Conservation (phyloP, 2,888 invertebrate genomes). For the Papilio demoleus region DNA sequence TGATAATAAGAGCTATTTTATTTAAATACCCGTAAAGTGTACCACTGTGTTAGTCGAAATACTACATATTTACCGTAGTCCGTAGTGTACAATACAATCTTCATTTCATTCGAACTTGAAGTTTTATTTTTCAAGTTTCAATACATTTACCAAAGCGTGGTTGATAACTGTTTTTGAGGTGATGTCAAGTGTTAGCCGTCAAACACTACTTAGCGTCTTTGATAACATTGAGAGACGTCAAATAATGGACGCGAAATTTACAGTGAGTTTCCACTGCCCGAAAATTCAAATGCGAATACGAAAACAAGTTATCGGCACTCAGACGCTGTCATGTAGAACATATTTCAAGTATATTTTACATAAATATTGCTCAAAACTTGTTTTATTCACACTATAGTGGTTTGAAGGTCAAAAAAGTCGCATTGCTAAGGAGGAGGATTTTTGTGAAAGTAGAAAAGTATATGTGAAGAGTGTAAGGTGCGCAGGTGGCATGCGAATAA, state of each 20-base stretch:
- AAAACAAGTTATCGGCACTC: no score
- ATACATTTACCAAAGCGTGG: not conserved
- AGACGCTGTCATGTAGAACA: no score
- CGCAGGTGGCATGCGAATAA: slow-evolving; percentile 38
- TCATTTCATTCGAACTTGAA: no score
- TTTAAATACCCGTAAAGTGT: no score
- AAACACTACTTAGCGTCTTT: slow-evolving; percentile 10
- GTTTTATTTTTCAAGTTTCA: not conserved
- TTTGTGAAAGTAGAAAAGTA: slow-evolving; percentile 14
- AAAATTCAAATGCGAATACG: no score
- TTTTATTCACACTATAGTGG: not conserved
- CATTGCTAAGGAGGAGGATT: not conserved
- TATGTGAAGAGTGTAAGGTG: slow-evolving; percentile 7
- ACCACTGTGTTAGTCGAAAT: no score
- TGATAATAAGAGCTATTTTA: no score
- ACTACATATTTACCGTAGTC: no score
- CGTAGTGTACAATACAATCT: no score
- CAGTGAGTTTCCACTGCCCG: no score
- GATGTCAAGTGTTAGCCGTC: not conserved
- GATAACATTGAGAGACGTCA: not conserved
- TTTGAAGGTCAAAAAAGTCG: slow-evolving; percentile 5
- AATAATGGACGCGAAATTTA: not conserved
- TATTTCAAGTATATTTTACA: not conserved
- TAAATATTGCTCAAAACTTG: not conserved
- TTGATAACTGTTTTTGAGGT: not conserved